Evolutionary conservation across 2,113 vertebrate genomes (phyloP).

Genomic region (Platycercus adscitus): DNA sequence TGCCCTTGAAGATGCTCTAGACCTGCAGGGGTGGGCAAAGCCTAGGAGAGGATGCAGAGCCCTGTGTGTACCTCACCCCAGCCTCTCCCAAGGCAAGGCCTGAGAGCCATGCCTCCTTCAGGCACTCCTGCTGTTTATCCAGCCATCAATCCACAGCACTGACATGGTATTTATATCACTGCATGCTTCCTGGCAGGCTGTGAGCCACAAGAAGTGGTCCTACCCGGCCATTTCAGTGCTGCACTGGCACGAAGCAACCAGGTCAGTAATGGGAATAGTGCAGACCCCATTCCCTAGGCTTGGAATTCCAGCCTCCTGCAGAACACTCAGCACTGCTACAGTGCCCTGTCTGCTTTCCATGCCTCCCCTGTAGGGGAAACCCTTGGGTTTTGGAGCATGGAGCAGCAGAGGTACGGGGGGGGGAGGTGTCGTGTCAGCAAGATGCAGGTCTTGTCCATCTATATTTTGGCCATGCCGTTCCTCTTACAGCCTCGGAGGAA

Average conservation of each 20-base stretch:
- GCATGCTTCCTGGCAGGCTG: neutral
- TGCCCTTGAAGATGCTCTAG: neutral
- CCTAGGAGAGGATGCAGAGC: neutral
- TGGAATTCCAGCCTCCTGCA: neutral
- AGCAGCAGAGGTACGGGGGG: neutral
- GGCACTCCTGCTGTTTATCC: neutral
- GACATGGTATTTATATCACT: neutral
- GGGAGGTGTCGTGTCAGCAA: neutral
- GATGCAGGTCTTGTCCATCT: neutral
- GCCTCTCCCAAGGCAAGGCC: neutral
- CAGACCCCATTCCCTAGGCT: neutral
- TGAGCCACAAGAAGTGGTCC: neutral
- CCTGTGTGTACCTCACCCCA: neutral
- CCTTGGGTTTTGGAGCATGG: neutral
- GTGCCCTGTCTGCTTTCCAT: neutral
- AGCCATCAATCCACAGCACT: neutral
- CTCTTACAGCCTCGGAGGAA: neutral
- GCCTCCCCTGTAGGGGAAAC: fast-evolving
- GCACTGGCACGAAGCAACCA: neutral
- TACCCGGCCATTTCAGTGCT: neutral
- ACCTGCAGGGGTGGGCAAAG: neutral
- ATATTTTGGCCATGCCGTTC: neutral
- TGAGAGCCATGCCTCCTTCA: neutral
- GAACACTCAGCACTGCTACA: neutral
- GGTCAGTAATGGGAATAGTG: neutral